phyloP scores from a whole-genome alignment of 1,140 invertebrate species.

The Anastrepha ludens region DNA sequence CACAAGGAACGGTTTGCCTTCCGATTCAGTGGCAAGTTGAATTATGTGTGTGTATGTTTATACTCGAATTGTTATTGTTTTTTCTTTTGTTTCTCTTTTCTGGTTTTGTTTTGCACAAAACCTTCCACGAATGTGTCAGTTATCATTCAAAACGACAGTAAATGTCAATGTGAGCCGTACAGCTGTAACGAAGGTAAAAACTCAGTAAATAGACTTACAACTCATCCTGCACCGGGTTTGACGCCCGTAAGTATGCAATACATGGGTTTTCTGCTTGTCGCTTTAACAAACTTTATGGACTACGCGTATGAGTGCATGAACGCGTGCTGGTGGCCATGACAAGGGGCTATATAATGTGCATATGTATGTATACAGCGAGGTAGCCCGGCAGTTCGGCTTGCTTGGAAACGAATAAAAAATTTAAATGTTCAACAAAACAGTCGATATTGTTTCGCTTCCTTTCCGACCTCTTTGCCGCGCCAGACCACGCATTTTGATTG shows the following conservation, averaged over 20 bases:
- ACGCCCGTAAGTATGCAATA: not conserved
- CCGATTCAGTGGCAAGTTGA: too few species aligned
- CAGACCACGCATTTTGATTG: not conserved
- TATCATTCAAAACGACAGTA: constrained; percentile 72
- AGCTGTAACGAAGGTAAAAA: not conserved
- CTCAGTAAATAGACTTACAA: not conserved
- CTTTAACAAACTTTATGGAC: not conserved
- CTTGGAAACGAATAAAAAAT: constrained; percentile 1
- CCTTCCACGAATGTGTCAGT: constrained; percentile 60
- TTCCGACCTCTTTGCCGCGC: too few species aligned
- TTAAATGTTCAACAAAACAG: not conserved
- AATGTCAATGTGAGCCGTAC: constrained; percentile 67
- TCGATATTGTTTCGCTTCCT: not conserved
- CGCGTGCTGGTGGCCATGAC: constrained; percentile 25
- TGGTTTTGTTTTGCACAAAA: not conserved
- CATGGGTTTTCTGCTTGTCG: not conserved
- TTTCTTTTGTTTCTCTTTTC: not conserved
- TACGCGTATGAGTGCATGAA: not conserved
- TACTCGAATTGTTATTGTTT: not conserved
- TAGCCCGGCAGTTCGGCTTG: too few species aligned
- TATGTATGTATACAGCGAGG: not conserved
- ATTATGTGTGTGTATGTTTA: not conserved
- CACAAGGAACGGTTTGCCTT: too few species aligned
- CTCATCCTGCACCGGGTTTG: not conserved
- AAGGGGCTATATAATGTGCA: constrained; percentile 25